These are phyloP conservation scores for Leptinotarsa peninsularis DNA, from an alignment of 2,888 invertebrate genomes.

Conservation along the genomic window DNA sequence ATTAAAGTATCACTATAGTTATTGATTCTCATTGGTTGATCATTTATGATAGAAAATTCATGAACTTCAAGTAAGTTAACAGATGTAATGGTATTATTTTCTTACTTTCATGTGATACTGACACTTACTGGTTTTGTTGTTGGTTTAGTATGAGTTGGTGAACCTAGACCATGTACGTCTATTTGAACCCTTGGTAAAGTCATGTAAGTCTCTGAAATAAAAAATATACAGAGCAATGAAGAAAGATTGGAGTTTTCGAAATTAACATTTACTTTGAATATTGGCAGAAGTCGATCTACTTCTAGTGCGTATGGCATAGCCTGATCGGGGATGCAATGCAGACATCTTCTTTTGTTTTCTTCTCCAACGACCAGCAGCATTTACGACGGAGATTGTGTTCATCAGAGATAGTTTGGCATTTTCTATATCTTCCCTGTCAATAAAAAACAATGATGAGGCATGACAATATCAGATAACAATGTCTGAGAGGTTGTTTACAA, in stretches of 20 bases:
- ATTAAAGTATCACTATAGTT: too few species aligned
- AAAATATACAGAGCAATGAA: background rate
- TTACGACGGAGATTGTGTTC: slow-evolving; percentile 57
- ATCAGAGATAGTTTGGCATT: slow-evolving; percentile 45
- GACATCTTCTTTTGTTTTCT: slow-evolving; percentile 61
- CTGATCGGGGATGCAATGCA: slow-evolving; percentile 52
- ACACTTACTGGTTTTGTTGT: slow-evolving; percentile 48
- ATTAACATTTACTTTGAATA: slow-evolving; percentile 47
- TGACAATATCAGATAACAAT: background rate
- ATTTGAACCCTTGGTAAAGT: slow-evolving; percentile 56
- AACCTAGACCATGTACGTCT: slow-evolving; percentile 40
- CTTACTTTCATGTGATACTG: background rate
- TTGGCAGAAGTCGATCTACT: slow-evolving; percentile 49
- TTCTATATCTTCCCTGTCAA: slow-evolving; percentile 44
- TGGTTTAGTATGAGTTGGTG: slow-evolving; percentile 46
- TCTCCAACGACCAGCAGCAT: slow-evolving; percentile 63
- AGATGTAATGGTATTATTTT: too few species aligned
- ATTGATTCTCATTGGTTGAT: too few species aligned
- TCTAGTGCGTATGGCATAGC: slow-evolving; percentile 48
- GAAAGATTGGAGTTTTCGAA: too few species aligned
- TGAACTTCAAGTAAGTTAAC: too few species aligned
- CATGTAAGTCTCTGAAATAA: slow-evolving; percentile 51
- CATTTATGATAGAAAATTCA: too few species aligned
- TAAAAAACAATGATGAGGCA: background rate
- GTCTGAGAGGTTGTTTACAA: background rate